Percentiles rank a stretch among this genome's conserved stretches.
Evolutionary conservation across 2,797 vertebrate genomes (phyloP).

Genomic region (Chaetophractus vellerosus): DNA sequence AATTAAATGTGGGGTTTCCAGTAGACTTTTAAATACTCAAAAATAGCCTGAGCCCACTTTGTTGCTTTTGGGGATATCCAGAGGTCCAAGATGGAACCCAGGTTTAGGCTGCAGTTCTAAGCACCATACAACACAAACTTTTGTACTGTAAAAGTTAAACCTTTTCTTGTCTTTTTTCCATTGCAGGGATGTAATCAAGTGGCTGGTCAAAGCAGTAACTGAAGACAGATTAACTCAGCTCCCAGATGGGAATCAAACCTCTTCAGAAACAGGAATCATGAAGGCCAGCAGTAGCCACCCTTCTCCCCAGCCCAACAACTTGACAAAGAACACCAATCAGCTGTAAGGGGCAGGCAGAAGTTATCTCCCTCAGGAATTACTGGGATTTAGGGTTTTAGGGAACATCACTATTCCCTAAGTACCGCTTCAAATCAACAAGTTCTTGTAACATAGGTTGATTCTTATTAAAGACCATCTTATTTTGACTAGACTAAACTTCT

Average conservation of each 20-base stretch:
- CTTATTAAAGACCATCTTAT: not conserved
- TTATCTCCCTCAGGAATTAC: not conserved
- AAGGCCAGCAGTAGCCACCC: conserved; percentile 31
- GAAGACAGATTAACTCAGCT: conserved; percentile 75
- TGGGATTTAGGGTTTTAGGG: not conserved
- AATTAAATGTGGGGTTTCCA: not conserved
- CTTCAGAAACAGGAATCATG: conserved; percentile 51
- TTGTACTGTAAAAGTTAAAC: not conserved
- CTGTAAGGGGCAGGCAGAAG: conserved; percentile 76
- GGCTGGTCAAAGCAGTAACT: conserved; percentile 93
- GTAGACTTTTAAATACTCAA: not conserved
- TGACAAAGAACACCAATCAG: conserved; percentile 70
- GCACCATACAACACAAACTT: not conserved
- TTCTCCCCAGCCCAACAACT: conserved; percentile 29
- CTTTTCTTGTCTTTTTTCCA: conserved; percentile 56
- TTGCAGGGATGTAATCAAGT: conserved; percentile 94
- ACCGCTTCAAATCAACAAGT: not conserved
- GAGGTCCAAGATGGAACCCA: not conserved
- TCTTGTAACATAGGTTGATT: not conserved
- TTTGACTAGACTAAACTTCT: conserved; percentile 12
- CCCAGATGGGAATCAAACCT: conserved; percentile 55
- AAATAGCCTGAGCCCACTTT: not conserved
- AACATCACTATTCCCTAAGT: not conserved
- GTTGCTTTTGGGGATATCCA: not conserved
- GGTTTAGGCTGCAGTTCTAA: not conserved